Conservation (phyloP, 2,113 vertebrate genomes). For the Leucoraja erinaceus region DNA sequence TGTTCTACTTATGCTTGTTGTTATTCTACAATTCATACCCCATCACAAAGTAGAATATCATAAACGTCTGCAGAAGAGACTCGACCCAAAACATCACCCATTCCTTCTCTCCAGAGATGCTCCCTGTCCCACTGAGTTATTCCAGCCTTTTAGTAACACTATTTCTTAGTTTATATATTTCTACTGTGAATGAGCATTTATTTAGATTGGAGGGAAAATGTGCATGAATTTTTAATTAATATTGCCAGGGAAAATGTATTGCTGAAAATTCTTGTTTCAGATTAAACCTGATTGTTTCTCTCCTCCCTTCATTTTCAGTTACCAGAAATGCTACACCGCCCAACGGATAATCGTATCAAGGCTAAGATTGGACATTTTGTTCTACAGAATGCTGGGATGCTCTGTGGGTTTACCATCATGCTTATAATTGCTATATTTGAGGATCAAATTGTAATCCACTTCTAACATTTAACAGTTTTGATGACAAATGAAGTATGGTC, state of each 20-base stretch:
- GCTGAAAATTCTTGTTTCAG: background rate
- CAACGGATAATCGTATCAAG: constrained; percentile 76
- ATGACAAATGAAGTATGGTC: constrained; percentile 17
- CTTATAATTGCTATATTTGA: constrained; percentile 95
- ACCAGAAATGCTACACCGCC: constrained; percentile 91
- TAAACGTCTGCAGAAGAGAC: no score
- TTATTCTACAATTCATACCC: no score
- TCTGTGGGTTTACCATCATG: constrained; percentile 90
- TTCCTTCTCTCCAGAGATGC: no score
- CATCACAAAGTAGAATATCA: no score
- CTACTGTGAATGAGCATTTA: background rate
- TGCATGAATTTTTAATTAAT: background rate
- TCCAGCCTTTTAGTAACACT: background rate
- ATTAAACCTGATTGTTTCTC: background rate
- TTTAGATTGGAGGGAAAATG: background rate
- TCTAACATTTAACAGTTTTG: constrained; percentile 50
- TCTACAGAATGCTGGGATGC: constrained; percentile 86
- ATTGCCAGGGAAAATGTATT: background rate
- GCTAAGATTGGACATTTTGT: constrained; percentile 84
- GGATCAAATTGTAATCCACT: constrained; percentile 85
- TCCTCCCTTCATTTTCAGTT: constrained; percentile 57
- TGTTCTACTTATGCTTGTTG: no score
- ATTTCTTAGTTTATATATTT: background rate
- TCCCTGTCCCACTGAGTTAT: no score
- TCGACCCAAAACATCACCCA: no score